These are phyloP conservation scores for Casuarius casuarius DNA, from an alignment of 2,113 vertebrate genomes.

Conservation along the genomic window DNA sequence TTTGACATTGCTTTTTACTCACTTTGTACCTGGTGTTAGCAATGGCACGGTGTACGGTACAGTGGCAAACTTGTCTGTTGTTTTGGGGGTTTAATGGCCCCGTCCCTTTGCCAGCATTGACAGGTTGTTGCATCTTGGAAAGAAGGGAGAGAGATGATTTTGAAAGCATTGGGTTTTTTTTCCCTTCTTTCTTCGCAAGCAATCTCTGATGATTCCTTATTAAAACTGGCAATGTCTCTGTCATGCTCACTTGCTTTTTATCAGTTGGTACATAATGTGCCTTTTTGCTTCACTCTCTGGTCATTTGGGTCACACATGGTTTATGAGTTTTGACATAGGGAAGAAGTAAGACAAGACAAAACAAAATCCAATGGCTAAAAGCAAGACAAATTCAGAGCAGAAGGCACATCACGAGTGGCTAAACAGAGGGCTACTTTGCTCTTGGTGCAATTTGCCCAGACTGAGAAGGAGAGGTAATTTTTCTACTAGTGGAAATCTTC, in stretches of 20 bases:
- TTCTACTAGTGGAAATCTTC: neutral
- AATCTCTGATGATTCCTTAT: neutral
- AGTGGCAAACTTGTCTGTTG: neutral
- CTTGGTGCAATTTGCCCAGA: neutral
- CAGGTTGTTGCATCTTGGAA: neutral
- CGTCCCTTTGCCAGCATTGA: neutral
- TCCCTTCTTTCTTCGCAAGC: neutral
- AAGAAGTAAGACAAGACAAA: neutral
- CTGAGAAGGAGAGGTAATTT: neutral
- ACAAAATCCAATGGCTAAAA: neutral
- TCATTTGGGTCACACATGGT: neutral
- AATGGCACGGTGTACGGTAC: neutral
- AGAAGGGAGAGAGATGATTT: neutral
- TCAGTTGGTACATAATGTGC: neutral
- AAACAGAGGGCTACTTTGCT: neutral
- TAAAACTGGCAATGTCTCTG: neutral
- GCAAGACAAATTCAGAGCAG: neutral
- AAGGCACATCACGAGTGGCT: neutral
- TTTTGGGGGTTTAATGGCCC: neutral
- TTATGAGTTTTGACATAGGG: neutral
- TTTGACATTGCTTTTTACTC: neutral
- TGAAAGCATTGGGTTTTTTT: neutral
- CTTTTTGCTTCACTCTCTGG: neutral
- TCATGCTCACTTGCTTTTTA: neutral
- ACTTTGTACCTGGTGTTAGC: neutral